Evolutionary conservation across 2,888 invertebrate species (phyloP), one percentile per base, ranked within the genome.

Genomic region (Orthosia cruda): DNA sequence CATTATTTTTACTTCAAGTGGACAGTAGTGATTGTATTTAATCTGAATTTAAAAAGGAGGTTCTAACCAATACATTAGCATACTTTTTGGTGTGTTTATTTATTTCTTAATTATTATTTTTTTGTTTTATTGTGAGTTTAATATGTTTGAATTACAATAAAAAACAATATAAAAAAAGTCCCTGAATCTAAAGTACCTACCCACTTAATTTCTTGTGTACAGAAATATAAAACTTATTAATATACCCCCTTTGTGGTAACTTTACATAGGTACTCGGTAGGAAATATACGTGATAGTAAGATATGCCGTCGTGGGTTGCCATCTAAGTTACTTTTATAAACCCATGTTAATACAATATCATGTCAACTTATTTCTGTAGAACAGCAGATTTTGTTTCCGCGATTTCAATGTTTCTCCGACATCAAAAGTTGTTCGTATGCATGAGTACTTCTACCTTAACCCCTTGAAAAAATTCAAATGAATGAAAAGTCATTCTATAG

Each of bases 271-370:
- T 54, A 61, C 20, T 50, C 40, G 47, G 15, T 50, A 50, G 4
- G n/a, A 20, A 57, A 59, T 20, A 23, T 23, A 55, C 15, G 15
- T 7, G 13, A 9, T 4, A 62, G 57, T n/a, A 5, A 45, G 26
- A 52, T n/a, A n/a, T n/a, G n/a, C n/a, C n/a, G n/a, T n/a, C n/a
- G n/a, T n/a, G n/a, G n/a, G n/a, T n/a, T 54, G 55, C 54, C 54
- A 40, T 49, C 18, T 64, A 32, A 64, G 54, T 59, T 64, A 58
- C 45, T 40, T 69, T 63, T 58, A n/a, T 58, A 63, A 49, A 26
- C 20, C 20, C 26, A 40, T 62, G 32, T 63, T 72, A 32, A 47
- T 45, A 50, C 4, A 45, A 18, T 58, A 63, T 49, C 16, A 63
- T n/a, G 23, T 40, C 47, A 49, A 54, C 16, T 1, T 58, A 20